phyloP scores from a whole-genome alignment of 2,888 invertebrate species.

The Drosophila maculinotata region DNA sequence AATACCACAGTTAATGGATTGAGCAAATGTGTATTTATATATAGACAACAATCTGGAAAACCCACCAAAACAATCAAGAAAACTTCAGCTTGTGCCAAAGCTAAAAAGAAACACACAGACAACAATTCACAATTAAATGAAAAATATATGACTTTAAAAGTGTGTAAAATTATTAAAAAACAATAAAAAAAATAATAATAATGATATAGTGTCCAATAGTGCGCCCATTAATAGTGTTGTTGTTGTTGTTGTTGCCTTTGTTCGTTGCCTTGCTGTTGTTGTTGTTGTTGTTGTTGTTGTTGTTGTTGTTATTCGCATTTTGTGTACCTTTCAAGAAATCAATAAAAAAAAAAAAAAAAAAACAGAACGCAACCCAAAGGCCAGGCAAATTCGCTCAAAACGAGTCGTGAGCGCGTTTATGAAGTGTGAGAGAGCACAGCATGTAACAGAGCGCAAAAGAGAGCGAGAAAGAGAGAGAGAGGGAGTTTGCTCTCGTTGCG shows the following conservation, averaged over 20 bases:
- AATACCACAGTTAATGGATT: slow-evolving; percentile 4
- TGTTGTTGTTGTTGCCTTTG: slow-evolving; percentile 57
- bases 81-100: slow-evolving; percentile 25
- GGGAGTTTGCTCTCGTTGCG: slow-evolving; percentile 35
- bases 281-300: slow-evolving; percentile 43
- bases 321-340: slow-evolving; percentile 83
- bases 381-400: slow-evolving; percentile 75
- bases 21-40: neutral
- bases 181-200: slow-evolving; percentile 5
- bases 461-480: slow-evolving; percentile 17
- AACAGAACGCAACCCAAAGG: slow-evolving; percentile 68
- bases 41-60: neutral
- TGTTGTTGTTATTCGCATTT: slow-evolving; percentile 79
- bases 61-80: slow-evolving; percentile 13
- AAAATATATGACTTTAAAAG: slow-evolving; percentile 23
- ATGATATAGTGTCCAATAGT: slow-evolving; percentile 25
- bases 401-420: slow-evolving; percentile 55
- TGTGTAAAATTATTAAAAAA: slow-evolving; percentile 14
- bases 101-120: slow-evolving; percentile 5
- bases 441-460: slow-evolving; percentile 6
- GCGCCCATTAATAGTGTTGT: slow-evolving; percentile 33
- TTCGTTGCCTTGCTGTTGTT: slow-evolving; percentile 47
- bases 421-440: slow-evolving; percentile 11
- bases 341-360: slow-evolving; percentile 80
- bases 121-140: slow-evolving; percentile 6